Evolutionary conservation across 2,797 vertebrate genomes (phyloP).

Genomic region (Epinephelus malabaricus): DNA sequence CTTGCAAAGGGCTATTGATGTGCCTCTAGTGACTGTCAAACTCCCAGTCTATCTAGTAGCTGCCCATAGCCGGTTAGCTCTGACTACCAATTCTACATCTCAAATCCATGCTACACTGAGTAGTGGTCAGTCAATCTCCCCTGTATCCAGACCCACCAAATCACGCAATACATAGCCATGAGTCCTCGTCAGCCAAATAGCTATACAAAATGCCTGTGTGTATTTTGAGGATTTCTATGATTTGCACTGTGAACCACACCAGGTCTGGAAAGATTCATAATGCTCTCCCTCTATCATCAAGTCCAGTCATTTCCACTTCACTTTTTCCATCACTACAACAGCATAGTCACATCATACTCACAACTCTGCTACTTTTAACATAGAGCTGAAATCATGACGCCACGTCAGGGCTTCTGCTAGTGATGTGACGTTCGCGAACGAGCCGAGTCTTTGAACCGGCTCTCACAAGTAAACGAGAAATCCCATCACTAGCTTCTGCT

Average conservation of each 20-base stretch:
- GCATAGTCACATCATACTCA: background rate
- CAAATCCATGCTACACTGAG: too few species aligned
- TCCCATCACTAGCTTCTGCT: too few species aligned
- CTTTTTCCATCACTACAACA: background rate
- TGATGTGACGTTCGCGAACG: too few species aligned
- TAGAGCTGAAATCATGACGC: background rate
- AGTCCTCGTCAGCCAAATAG: background rate
- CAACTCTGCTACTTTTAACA: background rate
- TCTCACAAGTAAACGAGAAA: too few species aligned
- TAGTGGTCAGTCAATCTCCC: background rate
- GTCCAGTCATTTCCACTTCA: background rate
- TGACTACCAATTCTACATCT: too few species aligned
- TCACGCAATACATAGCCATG: background rate
- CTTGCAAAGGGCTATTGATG: background rate
- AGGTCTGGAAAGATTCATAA: background rate
- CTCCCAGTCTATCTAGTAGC: background rate
- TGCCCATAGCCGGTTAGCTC: background rate
- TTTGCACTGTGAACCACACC: background rate
- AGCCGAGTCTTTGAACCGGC: too few species aligned
- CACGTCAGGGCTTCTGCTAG: too few species aligned
- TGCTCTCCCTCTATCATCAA: background rate
- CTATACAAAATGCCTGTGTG: background rate
- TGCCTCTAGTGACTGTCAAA: background rate
- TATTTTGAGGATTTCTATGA: background rate
- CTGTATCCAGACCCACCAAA: background rate